Base-by-base conservation (phyloP, 2,113 vertebrate species). In the Thunnus thynnus region DNA sequence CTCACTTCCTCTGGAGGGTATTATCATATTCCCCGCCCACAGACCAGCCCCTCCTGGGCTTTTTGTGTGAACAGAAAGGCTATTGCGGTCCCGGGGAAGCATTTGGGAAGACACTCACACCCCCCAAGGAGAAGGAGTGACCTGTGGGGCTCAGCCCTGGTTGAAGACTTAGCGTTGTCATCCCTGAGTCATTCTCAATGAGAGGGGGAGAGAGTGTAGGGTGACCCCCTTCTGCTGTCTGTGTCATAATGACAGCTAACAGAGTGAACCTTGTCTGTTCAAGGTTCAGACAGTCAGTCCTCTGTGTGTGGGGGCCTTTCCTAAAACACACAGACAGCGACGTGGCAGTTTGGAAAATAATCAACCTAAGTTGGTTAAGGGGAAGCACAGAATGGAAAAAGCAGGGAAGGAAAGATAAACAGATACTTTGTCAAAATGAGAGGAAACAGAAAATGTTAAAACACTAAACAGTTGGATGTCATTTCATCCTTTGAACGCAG, bases 1-100 rank as follows among this genome's bases (percentile, higher is more conserved):
- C 96, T 98, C 97, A 98, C 96, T 99, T 98, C 97, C 97, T 97
- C 94, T 88, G 78, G 72, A 74, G 85, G 78, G 84, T 90, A 95
- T 95, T 94, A 94, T 90, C 95, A 95, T 94, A 95, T 73, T 89
- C 87, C 89, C 90, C 95, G 90, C 93, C 96, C 94, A 96, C 95
- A 69, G 61, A 74, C 68, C 92, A 50, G 78, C 87, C 91, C 91
- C 87, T 83, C 81, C 67, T 78, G 82, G 54, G 4, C 41, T 51
- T 62, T 86, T 78, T 81, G 69, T 83, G 80, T 77, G 76, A 79
- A 70, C 47, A 81, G 67, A 82, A n/a, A 50, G 63, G 66, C 11
- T 48, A 50, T 22, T 65, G 14, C 73, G 72, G 74, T 78, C 63
- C 71, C 1, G 0, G 22, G 51, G 78, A 73, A 27, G 72, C 54